These are phyloP conservation scores for Crematogaster levior DNA, from an alignment of 2,888 invertebrate genomes.

Conservation along the genomic window DNA sequence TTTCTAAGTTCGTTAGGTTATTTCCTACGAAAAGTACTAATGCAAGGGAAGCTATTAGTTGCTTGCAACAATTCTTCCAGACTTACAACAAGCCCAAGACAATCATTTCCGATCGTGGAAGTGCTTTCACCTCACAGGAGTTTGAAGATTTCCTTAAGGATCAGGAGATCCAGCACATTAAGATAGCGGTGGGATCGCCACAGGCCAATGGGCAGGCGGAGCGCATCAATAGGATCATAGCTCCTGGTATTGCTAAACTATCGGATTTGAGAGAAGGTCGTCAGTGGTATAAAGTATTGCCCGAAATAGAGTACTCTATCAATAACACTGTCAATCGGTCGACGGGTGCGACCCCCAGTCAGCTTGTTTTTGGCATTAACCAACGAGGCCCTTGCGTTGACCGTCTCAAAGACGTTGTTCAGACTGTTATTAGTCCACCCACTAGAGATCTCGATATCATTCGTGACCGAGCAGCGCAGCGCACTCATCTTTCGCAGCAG, in stretches of 20 bases:
- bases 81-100: background rate
- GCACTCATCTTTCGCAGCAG: too few relatives aligned
- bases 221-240: background rate
- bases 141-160: background rate
- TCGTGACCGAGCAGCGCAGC: too few relatives aligned
- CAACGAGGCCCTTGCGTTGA: too few relatives aligned
- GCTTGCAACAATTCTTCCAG: background rate
- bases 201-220: background rate
- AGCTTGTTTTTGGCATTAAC: too few relatives aligned
- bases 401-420: too few relatives aligned
- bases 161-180: background rate
- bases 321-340: too few relatives aligned
- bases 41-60: background rate
- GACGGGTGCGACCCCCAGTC: too few relatives aligned
- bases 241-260: background rate
- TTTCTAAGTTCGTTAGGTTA: background rate
- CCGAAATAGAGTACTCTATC: too few relatives aligned
- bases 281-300: background rate
- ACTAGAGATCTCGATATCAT: too few relatives aligned
- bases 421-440: too few relatives aligned
- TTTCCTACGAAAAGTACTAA: background rate
- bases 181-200: background rate
- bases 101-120: background rate
- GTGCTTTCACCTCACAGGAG: background rate
- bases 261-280: background rate